Evolutionary conservation across 2,888 invertebrate genomes (phyloP), one percentile per base, ranked within the genome.

Genomic region (Orthonychiurus folsomi): DNA sequence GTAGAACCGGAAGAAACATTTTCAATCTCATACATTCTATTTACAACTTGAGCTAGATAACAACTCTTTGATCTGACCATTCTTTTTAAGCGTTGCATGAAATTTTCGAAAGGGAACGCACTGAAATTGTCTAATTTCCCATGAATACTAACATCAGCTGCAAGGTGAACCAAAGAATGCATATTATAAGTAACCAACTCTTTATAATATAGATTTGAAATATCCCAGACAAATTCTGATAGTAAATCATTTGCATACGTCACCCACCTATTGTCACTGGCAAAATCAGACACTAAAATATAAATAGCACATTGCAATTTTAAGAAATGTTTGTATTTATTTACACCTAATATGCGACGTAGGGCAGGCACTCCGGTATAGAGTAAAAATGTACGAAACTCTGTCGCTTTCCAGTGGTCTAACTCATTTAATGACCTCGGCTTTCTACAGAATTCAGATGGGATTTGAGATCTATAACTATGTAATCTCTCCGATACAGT

Each of bases 401-500:
- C 73, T 9, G 71, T 71, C n/a, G 73, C 74, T 57, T 74, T 74
- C 69, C 71, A 74, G 9, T 69, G 55, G 2, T 73, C 69, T 2
- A 73, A n/a, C 26, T 74, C 69, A 52, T 23, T 53, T 1, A 74
- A 21, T 5, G 65, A 23, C 26, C 74, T 64, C 1, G 71, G 72
- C 63, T 69, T 73, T 28, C 74, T 56, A 18, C 53, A 50, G 67
- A 74, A 74, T 60, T 74, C 73, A 1, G 20, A n/a, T 2, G 66
- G 59, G 28, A 62, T 24, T 20, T 48, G 58, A 24, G 50, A 24
- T 18, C 2, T 3, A n/a, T 23, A 23, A 2, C 20, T 27, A 9
- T 9, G 9, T 26, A 62, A 50, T 1, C 52, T 57, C 2, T 5
- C 23, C 1, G 57, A 50, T 18, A 62, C 2, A 23, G 12, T 3